phyloP scores from a whole-genome alignment of 2,797 vertebrate species.

The Ciconia nigra region DNA sequence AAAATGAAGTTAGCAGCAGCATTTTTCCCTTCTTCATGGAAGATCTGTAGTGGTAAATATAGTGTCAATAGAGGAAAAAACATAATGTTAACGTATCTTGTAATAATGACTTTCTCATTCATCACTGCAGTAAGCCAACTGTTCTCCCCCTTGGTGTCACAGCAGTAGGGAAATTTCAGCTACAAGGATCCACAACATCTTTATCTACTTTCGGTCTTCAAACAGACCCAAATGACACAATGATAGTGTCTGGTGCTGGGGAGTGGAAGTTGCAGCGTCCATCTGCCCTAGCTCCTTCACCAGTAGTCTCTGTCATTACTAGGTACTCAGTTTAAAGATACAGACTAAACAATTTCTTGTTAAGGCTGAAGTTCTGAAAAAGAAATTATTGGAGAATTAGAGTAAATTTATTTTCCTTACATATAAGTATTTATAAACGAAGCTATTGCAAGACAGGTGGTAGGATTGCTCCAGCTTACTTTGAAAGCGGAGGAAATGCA shows the following conservation, averaged over 20 bases:
- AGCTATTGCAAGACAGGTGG: neutral
- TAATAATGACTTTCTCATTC: neutral
- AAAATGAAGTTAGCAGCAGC: neutral
- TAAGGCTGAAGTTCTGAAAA: neutral
- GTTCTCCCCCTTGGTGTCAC: neutral
- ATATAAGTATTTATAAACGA: neutral
- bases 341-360: neutral
- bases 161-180: neutral
- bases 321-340: neutral
- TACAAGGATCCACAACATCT: neutral
- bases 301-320: neutral
- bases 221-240: neutral
- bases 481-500: neutral
- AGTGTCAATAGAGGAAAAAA: neutral
- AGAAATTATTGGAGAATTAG: neutral
- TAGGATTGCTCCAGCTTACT: neutral
- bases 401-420: neutral
- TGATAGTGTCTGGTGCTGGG: neutral
- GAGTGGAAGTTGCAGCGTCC: neutral
- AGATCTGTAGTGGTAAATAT: neutral
- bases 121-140: conserved; percentile 1
- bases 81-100: neutral
- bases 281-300: neutral
- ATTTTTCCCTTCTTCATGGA: neutral
- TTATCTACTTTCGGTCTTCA: neutral